A percentile compares a stretch with the other conserved stretches of the same genome.
Evolutionary conservation across 2,888 invertebrate species (phyloP).

Genomic region (Conus canariensis): DNA sequence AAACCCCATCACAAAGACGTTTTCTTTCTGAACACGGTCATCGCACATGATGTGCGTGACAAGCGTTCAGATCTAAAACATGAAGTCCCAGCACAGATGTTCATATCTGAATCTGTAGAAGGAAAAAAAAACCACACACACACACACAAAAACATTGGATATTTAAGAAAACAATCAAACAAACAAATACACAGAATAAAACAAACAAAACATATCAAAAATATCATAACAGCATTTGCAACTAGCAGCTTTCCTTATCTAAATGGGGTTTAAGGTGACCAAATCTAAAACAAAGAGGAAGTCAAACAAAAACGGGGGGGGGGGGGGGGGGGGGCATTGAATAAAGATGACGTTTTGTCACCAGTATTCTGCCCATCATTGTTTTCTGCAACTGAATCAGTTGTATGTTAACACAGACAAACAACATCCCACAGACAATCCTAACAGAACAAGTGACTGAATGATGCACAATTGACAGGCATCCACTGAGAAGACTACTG

Average conservation of each 20-base stretch:
- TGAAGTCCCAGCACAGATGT: slow-evolving; percentile 26
- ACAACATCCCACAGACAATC: no score
- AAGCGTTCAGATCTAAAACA: slow-evolving; percentile 4
- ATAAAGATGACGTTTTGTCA: not conserved
- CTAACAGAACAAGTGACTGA: no score
- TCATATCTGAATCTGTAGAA: not conserved
- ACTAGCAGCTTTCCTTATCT: no score
- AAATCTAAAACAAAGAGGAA: not conserved
- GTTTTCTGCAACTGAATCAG: no score
- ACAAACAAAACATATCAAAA: not conserved
- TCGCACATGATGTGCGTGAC: not conserved
- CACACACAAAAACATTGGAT: not conserved
- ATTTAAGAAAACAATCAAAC: not conserved
- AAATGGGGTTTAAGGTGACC: no score
- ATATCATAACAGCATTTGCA: no score
- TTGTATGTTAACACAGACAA: no score
- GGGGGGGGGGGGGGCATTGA: not conserved
- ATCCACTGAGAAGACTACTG: no score
- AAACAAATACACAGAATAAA: not conserved
- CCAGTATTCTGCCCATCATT: no score
- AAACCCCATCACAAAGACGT: not conserved
- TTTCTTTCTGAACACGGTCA: not conserved
- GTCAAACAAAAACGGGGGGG: not conserved
- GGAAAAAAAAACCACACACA: not conserved
- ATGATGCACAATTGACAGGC: no score